Percentiles rank a stretch among this genome's conserved stretches.
Evolutionary conservation across 2,797 vertebrate species (phyloP).

Genomic region (Arnoldichthys spilopterus): DNA sequence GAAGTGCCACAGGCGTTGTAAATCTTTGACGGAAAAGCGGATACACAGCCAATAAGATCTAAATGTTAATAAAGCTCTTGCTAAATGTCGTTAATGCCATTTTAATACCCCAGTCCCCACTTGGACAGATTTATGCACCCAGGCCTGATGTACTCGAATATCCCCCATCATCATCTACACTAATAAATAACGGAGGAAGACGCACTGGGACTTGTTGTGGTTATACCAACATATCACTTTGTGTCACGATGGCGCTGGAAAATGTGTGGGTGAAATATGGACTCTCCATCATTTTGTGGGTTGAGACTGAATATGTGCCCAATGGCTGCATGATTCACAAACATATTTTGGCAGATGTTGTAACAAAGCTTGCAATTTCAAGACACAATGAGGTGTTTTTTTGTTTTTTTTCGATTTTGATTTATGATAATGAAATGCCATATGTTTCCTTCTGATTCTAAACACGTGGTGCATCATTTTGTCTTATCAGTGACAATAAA

Average conservation of each 20-base stretch:
- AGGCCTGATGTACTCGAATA: slow-evolving; percentile 39
- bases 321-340: slow-evolving; percentile 2
- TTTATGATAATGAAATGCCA: background rate
- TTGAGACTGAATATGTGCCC: slow-evolving; percentile 57
- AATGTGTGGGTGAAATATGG: slow-evolving; percentile 51
- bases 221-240: background rate
- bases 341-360: background rate
- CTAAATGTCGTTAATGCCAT: slow-evolving; percentile 16
- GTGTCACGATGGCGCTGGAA: slow-evolving; percentile 27
- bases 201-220: slow-evolving; percentile 18
- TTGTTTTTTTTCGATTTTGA: background rate
- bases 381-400: background rate
- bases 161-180: slow-evolving; percentile 19
- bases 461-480: too few species aligned
- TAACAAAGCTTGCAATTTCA: background rate
- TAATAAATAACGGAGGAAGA: slow-evolving; percentile 37
- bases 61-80: slow-evolving; percentile 32
- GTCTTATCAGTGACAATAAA: too few species aligned
- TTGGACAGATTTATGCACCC: slow-evolving; percentile 37
- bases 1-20: slow-evolving; percentile 24
- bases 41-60: slow-evolving; percentile 23
- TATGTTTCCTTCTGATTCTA: too few species aligned
- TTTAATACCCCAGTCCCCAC: slow-evolving; percentile 15
- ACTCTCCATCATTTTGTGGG: slow-evolving; percentile 14
- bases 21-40: slow-evolving; percentile 15